Evolutionary conservation across 2,113 vertebrate species (phyloP).

Genomic region (Antechinus flavipes): DNA sequence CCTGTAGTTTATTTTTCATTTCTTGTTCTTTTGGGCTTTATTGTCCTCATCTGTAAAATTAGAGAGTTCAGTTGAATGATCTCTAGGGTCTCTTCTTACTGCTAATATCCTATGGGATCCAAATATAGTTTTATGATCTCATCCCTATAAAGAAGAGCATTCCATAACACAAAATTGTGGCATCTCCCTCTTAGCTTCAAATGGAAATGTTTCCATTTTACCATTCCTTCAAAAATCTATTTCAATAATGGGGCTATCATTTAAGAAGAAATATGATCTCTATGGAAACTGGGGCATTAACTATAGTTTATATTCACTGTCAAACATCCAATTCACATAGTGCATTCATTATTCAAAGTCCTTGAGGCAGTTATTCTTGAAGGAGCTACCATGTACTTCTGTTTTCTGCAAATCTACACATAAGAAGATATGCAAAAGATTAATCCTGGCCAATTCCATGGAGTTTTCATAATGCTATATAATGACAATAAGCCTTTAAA

Average conservation of each 20-base stretch:
- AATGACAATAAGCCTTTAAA: background rate
- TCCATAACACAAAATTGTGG: background rate
- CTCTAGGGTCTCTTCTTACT: background rate
- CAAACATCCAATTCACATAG: background rate
- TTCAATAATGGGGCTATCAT: constrained; percentile 18
- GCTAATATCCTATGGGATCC: background rate
- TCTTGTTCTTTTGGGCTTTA: background rate
- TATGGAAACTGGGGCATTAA: background rate
- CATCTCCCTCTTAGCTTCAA: background rate
- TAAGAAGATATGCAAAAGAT: background rate
- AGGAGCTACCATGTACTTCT: background rate
- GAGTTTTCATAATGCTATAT: background rate
- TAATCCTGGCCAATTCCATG: background rate
- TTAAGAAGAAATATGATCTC: constrained; percentile 24
- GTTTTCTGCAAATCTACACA: background rate
- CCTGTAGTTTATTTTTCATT: background rate
- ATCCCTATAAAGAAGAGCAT: background rate
- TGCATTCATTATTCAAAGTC: background rate
- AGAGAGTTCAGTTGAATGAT: background rate
- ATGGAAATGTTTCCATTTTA: constrained; percentile 3
- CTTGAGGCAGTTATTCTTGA: constrained; percentile 3
- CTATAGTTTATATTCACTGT: constrained; percentile 2
- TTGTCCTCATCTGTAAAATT: background rate
- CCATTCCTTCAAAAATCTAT: background rate
- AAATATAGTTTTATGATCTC: background rate